Base-by-base conservation (phyloP, 2,888 invertebrate species). In the Noctua janthe region DNA sequence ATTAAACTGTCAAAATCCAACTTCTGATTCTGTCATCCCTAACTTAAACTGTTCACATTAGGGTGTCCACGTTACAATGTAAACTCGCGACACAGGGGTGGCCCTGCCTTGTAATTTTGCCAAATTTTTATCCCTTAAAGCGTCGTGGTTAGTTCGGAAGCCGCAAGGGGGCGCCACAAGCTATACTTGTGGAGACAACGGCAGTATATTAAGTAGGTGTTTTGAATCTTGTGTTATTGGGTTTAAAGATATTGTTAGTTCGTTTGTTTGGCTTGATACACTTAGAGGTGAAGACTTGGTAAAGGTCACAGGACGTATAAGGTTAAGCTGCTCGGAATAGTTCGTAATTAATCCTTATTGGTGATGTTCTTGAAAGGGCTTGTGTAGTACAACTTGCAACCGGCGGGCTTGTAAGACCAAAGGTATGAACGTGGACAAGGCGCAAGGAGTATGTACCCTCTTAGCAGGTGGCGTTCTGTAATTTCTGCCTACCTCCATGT, bases 11-110 rank as follows among this genome's bases (percentile, higher is more conserved):
- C 70, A 71, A 80, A 39, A 64, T 59, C 20, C 0, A 39, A 47
- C 6, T 23, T 2, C 2, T 4, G 0, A 20, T 2, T 39, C 15
- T 23, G 78, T 8, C 94, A 96, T 85, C 96, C 97, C 95, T 96
- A 92, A 88, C 87, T 93, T 94, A 95, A 96, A 95, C 93, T 93
- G 94, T 93, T 91, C 94, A 93, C 95, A 96, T 97, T 97, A 96
- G 96, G 96, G 97, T 96, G 96, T 95, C 95, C 96, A 91, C 94
- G 94, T 96, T 96, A 97, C 97, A 96, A 95, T 96, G 96, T 96
- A 96, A 96, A 96, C 96, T 94, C 81, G 91, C 85, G 88, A 85
- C 89, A 88, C 90, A 92, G 93, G 97, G 96, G 96, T 95, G 94
- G 93, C 93, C 70, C 90, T 92, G 95, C 95, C 96, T 96, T 96